Percentiles rank a stretch among this genome's conserved stretches.
These are phyloP conservation scores for Anastrepha obliqua DNA, from an alignment of 1,140 invertebrate species.

Conservation along the genomic window DNA sequence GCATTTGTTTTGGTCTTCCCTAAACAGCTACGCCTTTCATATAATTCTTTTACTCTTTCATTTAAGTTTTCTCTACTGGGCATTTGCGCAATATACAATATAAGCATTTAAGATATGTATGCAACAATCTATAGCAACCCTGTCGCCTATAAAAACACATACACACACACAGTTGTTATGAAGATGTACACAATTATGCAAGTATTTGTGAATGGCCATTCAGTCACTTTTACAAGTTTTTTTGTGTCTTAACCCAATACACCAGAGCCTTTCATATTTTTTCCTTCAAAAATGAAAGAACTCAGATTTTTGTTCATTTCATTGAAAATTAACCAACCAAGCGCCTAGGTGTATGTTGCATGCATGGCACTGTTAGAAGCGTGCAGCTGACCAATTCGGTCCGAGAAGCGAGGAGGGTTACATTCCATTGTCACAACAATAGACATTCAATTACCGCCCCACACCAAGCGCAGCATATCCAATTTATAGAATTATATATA, in stretches of 20 bases:
- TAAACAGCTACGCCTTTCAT: not conserved
- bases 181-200: not conserved
- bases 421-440: constrained; percentile 55
- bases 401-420: not conserved
- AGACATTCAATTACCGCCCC: constrained; percentile 52
- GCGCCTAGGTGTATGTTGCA: not conserved
- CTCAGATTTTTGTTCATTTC: constrained; percentile 31
- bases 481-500: not conserved
- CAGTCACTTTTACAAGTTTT: not conserved
- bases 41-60: no score
- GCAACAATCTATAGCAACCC: not conserved
- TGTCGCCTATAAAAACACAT: not conserved
- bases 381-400: not conserved
- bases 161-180: not conserved
- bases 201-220: constrained; percentile 10
- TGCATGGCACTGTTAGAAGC: not conserved
- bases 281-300: not conserved
- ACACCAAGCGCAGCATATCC: not conserved
- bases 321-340: constrained; percentile 31
- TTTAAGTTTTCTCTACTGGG: not conserved
- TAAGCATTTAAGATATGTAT: no score
- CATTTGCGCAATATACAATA: not conserved
- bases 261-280: not conserved
- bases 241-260: not conserved
- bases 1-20: not conserved